phyloP scores from a whole-genome alignment of 2,113 vertebrate genomes.

The Podarcis raffonei region DNA sequence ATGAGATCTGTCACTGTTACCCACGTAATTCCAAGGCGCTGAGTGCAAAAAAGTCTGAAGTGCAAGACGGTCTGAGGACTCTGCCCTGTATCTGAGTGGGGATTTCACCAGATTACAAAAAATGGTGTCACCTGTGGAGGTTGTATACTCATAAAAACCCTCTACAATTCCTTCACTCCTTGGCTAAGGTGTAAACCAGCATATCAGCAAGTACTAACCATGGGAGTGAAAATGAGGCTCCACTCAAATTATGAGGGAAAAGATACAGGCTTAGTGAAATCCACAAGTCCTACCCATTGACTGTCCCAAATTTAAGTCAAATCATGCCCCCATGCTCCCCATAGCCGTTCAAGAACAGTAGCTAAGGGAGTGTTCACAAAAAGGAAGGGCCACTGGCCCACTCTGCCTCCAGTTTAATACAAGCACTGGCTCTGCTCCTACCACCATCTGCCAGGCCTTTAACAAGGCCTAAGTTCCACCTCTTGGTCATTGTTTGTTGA shows the following conservation, averaged over 20 bases:
- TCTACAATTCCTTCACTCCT: neutral
- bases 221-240: neutral
- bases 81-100: too few species aligned
- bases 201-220: neutral
- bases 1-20: too few species aligned
- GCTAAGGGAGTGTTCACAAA: neutral
- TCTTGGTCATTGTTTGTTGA: neutral
- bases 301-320: neutral
- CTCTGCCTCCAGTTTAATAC: neutral
- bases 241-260: neutral
- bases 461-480: neutral
- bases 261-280: neutral
- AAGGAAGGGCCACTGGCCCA: neutral
- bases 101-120: neutral
- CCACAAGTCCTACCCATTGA: neutral
- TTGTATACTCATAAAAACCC: too few species aligned
- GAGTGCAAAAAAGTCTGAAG: too few species aligned
- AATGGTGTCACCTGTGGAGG: too few species aligned
- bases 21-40: too few species aligned
- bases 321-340: neutral
- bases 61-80: too few species aligned
- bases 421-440: neutral
- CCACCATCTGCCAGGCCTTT: neutral
- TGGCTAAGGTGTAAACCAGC: too few species aligned
- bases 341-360: neutral